Evolutionary conservation across 2,888 invertebrate species (phyloP).

Genomic region (Rotaria macrura): DNA sequence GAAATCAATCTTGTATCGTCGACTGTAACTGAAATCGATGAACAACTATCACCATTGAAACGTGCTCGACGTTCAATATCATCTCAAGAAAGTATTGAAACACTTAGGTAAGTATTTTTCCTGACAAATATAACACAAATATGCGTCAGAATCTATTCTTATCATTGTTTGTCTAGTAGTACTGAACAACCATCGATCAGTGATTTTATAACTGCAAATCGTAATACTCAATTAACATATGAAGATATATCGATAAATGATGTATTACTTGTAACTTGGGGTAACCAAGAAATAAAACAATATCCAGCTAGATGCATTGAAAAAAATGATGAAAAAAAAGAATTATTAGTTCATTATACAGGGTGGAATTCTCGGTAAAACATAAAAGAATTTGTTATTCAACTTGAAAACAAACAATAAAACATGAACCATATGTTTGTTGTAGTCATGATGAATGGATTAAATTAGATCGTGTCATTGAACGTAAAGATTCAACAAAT

Average conservation of each 20-base stretch:
- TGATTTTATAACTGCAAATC: neutral
- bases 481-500: neutral
- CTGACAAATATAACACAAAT: neutral
- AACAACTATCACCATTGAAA: neutral
- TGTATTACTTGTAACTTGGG: neutral
- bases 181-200: neutral
- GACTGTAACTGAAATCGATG: neutral
- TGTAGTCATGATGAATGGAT: neutral
- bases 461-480: neutral
- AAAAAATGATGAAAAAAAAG: slow-evolving; percentile 4
- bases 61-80: neutral
- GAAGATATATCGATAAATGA: neutral
- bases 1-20: too few relatives aligned
- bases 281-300: neutral
- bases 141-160: too few relatives aligned
- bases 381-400: too few relatives aligned
- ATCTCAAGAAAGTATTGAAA: neutral
- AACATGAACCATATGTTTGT: too few relatives aligned
- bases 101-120: neutral
- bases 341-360: neutral
- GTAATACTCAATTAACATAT: neutral
- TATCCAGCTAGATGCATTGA: neutral
- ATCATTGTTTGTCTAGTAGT: neutral
- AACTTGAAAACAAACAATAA: too few relatives aligned
- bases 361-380: neutral